Base-by-base conservation (phyloP, 2,888 invertebrate species). In the Marronus borbonicus region DNA sequence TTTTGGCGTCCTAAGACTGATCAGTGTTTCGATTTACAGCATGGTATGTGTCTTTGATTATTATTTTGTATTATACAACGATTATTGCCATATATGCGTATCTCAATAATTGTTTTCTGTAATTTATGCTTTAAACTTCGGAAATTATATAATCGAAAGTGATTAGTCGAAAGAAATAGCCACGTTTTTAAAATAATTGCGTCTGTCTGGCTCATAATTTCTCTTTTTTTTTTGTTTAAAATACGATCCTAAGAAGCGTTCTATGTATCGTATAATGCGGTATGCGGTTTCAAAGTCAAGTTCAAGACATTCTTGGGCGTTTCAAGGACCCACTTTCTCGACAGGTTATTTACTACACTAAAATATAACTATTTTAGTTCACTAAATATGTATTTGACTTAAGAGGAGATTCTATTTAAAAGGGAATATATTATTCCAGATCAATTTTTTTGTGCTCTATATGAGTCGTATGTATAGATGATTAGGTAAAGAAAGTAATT, bases 291-390 rank as follows among this genome's bases (percentile, higher is more conserved):
- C 78, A 78, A 79, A 83, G 82, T 83, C 83, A 83, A 83, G 83
- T 83, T 83, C 83, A 83, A 80, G 39, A n/a, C 79, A 81, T 81
- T 79, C 81, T 82, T 81, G 81, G 52, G 52, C 80, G 78, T 78
- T 81, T 83, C 81, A 83, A 82, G 82, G 83, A 83, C 82, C 82
- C 81, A 81, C 83, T 83, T 83, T 83, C 83, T 69, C 76, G 77
- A 65, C 60, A 79, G 70, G 78, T 79, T 79, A 78, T 81, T 80
- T 81, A 78, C 76, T 69, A 10, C 52, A 52, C 76, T 75, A 72
- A 77, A 70, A 70, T 70, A 70, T 75, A 79, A 68, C 55, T 58
- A 70, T 50, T 64, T 68, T 52, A 62, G 64, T 50, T 60, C 28
- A 66, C 76, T 28, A 58, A 68, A 78, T 55, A 44, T 20, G 52